Conservation (phyloP, 2,888 invertebrate genomes). For the Meiosimyza platycephala region DNA sequence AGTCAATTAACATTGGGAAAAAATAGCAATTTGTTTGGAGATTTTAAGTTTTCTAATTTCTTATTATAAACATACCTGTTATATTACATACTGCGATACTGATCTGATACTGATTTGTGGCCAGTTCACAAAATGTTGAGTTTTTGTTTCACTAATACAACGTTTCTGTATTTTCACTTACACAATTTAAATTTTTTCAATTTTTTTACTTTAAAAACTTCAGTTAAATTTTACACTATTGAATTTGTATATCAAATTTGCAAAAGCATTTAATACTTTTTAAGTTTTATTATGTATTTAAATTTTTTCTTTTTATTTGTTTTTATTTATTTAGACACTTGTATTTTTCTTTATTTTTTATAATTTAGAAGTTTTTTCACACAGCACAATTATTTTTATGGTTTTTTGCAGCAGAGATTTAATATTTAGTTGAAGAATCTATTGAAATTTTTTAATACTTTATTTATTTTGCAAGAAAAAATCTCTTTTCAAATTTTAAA, state of each 20-base stretch:
- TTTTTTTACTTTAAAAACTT: too few species aligned
- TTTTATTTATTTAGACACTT: neutral
- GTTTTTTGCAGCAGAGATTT: too few species aligned
- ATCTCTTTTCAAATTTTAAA: neutral
- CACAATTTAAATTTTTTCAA: too few species aligned
- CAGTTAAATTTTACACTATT: neutral
- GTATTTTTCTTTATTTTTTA: neutral
- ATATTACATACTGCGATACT: too few species aligned
- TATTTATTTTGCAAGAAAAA: neutral
- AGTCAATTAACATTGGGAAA: too few species aligned
- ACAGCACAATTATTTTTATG: neutral
- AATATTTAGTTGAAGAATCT: constrained; percentile 21
- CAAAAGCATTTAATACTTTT: neutral
- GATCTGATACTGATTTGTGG: too few species aligned
- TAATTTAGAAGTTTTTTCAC: neutral
- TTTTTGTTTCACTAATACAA: too few species aligned
- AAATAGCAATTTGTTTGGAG: too few species aligned
- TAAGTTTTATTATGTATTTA: neutral
- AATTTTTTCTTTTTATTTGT: neutral
- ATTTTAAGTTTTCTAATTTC: too few species aligned
- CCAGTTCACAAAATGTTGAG: too few species aligned
- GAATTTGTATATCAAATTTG: neutral
- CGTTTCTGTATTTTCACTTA: too few species aligned
- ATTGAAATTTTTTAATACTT: neutral
- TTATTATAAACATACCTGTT: too few species aligned